Conservation (phyloP, 92 coral and sea anemone genomes). For the Micromussa lordhowensis region DNA sequence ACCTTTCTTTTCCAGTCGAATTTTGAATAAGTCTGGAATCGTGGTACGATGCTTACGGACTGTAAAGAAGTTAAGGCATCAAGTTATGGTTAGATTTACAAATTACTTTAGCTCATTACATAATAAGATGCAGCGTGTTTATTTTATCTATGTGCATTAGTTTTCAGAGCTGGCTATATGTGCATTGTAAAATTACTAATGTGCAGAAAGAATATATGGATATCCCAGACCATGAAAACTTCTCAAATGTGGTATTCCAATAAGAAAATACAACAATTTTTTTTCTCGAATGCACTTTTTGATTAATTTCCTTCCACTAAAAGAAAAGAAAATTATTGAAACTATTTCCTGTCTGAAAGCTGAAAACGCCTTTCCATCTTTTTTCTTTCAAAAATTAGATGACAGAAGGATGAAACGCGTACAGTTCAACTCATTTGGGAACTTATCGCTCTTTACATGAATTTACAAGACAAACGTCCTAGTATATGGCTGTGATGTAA, state of each 20-base stretch:
- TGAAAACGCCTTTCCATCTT: not conserved
- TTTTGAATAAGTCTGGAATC: conserved; percentile 4
- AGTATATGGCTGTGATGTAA: no score
- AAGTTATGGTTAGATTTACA: conserved; percentile 22
- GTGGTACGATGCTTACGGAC: conserved; percentile 25
- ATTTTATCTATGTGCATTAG: not conserved
- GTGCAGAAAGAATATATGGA: not conserved
- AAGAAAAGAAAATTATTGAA: not conserved
- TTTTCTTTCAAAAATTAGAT: no score
- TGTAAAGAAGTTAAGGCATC: conserved; percentile 33
- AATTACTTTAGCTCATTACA: not conserved
- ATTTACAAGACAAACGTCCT: no score
- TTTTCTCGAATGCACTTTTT: not conserved
- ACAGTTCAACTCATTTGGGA: no score
- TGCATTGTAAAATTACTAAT: not conserved
- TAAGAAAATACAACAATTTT: not conserved
- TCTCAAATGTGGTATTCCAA: not conserved
- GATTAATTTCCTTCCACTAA: not conserved
- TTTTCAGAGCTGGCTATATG: no score
- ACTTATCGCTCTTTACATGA: no score
- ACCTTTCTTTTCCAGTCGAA: conserved; percentile 26
- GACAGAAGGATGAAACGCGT: no score
- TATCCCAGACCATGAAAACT: not conserved
- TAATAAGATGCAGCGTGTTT: not conserved
- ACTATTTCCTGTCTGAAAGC: not conserved